Conservation (phyloP, 2,113 vertebrate species). For the Platichthys flesus region DNA sequence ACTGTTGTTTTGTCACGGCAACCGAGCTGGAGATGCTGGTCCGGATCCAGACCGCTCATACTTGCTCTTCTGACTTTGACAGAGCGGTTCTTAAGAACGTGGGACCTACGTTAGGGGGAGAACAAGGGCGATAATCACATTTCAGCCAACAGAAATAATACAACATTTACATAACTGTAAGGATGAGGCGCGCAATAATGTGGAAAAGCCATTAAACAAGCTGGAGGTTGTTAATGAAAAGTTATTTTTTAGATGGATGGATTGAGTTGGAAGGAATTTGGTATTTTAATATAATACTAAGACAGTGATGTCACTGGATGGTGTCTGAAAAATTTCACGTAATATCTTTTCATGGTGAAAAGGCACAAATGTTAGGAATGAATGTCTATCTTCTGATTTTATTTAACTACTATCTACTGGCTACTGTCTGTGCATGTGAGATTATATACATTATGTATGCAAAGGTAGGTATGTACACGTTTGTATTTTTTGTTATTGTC, state of each 20-base stretch:
- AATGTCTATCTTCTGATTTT: too few relatives aligned
- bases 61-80: conserved; percentile 51
- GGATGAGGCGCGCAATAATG: background rate
- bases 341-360: background rate
- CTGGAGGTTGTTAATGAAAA: background rate
- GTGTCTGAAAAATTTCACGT: background rate
- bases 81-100: conserved; percentile 12
- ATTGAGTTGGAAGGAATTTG: background rate
- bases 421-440: too few relatives aligned
- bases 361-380: too few relatives aligned
- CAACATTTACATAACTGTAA: conserved; percentile 21
- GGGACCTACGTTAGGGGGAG: conserved; percentile 25
- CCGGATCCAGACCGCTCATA: conserved; percentile 63
- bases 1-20: conserved; percentile 65
- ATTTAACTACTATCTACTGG: too few relatives aligned
- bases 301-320: background rate
- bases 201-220: conserved; percentile 23
- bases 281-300: background rate
- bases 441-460: background rate
- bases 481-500: too few relatives aligned
- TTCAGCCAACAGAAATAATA: conserved; percentile 26
- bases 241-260: background rate
- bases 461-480: too few relatives aligned
- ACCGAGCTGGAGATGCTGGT: conserved; percentile 39
- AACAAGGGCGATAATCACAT: conserved; percentile 27